Evolutionary conservation across 2,113 vertebrate species (phyloP).

Genomic region (Typhlomys cinereus): DNA sequence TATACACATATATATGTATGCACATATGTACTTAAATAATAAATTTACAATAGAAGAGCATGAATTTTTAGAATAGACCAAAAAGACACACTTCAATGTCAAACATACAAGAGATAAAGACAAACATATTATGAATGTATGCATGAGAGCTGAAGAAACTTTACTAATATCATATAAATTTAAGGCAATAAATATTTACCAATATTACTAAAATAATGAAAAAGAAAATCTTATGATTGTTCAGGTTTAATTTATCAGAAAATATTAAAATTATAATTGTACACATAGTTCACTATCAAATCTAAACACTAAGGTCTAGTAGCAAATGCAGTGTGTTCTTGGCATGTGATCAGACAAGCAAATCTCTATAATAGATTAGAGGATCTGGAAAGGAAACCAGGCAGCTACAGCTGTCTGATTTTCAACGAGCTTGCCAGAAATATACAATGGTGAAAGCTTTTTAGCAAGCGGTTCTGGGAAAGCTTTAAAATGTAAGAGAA

Average conservation of each 20-base stretch:
- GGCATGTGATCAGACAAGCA: too few relatives aligned
- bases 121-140: not conserved
- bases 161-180: not conserved
- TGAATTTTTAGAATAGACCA: not conserved
- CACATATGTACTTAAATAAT: not conserved
- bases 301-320: not conserved
- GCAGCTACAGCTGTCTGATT: too few relatives aligned
- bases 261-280: not conserved
- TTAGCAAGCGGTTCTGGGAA: too few relatives aligned
- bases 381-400: too few relatives aligned
- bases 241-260: not conserved
- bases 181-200: not conserved
- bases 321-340: not conserved
- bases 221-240: not conserved
- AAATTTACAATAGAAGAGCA: not conserved
- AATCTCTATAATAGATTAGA: too few relatives aligned
- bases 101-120: not conserved
- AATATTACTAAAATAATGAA: not conserved
- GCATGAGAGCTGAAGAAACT: not conserved
- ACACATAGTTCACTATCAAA: not conserved
- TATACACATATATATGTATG: not conserved
- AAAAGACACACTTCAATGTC: not conserved
- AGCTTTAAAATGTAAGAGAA: too few relatives aligned
- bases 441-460: too few relatives aligned
- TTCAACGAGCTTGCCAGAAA: too few relatives aligned